Conservation (phyloP, 2,888 invertebrate species). For the Volucella bombylans region DNA sequence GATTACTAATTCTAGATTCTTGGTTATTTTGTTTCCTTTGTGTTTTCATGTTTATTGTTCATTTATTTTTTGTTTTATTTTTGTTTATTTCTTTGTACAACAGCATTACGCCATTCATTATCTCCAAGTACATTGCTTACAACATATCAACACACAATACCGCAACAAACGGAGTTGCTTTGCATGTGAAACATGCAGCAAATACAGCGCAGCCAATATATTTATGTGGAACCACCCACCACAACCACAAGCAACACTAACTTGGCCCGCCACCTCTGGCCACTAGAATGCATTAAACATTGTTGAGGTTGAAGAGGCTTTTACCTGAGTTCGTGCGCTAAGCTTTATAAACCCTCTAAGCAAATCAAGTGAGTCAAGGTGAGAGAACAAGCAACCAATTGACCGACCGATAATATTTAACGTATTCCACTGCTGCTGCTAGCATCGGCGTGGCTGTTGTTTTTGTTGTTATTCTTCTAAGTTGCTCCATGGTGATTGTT, state of each 20-base stretch:
- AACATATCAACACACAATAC: constrained; percentile 43
- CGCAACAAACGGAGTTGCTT: constrained; percentile 45
- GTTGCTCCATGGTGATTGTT: constrained; percentile 69
- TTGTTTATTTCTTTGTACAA: constrained; percentile 6
- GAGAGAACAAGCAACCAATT: constrained; percentile 67
- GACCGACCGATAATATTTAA: constrained; percentile 44
- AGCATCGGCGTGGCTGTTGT: neutral
- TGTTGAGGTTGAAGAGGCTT: constrained; percentile 2
- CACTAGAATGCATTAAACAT: constrained; percentile 35
- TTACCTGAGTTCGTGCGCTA: constrained; percentile 38
- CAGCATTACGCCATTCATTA: constrained; percentile 49
- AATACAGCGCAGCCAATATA: constrained; percentile 48
- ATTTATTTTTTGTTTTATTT: neutral
- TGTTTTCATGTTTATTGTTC: neutral
- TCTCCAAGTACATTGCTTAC: constrained; percentile 42
- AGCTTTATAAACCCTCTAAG: constrained; percentile 51
- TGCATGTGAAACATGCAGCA: constrained; percentile 66
- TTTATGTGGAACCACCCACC: constrained; percentile 72
- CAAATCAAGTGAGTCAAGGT: constrained; percentile 73
- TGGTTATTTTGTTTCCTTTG: neutral
- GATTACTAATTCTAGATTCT: constrained; percentile 36
- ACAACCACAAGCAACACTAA: constrained; percentile 21
- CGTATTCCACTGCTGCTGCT: neutral
- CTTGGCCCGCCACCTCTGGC: constrained; percentile 69
- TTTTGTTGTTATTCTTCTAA: constrained; percentile 30